phyloP scores from a whole-genome alignment of 2,113 vertebrate species.

The Plestiodon gilberti region DNA sequence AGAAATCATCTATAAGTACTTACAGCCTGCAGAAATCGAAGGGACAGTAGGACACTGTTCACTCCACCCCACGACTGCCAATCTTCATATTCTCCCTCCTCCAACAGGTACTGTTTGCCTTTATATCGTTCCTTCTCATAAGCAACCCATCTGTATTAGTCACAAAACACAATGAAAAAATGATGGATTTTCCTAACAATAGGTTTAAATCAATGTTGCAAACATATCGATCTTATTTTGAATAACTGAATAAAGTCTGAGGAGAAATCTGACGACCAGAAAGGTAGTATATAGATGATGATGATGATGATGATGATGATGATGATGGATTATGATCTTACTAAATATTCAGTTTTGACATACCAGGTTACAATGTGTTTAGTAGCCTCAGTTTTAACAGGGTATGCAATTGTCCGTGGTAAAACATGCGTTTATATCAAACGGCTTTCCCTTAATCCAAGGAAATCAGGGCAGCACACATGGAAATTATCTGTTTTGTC shows the following conservation, averaged over 20 bases:
- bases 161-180: conserved; percentile 29
- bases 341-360: no score
- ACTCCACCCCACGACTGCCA: conserved; percentile 69
- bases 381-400: not conserved
- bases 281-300: no score
- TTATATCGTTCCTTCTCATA: conserved; percentile 83
- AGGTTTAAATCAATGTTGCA: not conserved
- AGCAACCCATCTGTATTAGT: conserved; percentile 83
- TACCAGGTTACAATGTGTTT: not conserved
- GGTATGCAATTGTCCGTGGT: no score
- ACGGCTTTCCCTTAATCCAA: not conserved
- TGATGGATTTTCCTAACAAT: not conserved
- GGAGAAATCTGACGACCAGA: no score
- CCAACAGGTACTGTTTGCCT: conserved; percentile 84
- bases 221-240: not conserved
- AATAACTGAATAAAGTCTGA: no score
- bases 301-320: no score
- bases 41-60: conserved; percentile 74
- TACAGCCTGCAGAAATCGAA: conserved; percentile 85
- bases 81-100: conserved; percentile 85
- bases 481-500: not conserved
- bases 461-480: not conserved
- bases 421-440: not conserved
- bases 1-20: conserved; percentile 64
- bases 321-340: no score